A percentile compares a stretch with the other conserved stretches of the same genome.
Evolutionary conservation across 2,797 vertebrate species (phyloP).

Genomic region (Pipistrellus pygmaeus): DNA sequence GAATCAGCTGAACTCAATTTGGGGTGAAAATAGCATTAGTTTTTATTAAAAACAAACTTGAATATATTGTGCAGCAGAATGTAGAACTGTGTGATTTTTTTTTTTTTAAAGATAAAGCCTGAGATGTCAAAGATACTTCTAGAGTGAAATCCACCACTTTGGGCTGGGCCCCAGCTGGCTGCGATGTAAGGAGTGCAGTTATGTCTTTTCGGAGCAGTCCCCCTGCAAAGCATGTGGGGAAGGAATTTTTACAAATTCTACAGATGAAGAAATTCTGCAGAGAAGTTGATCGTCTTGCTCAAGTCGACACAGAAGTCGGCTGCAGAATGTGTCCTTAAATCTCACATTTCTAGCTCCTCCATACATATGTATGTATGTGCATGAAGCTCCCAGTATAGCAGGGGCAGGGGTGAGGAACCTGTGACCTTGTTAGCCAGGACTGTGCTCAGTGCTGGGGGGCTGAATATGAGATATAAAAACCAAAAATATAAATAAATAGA

Average conservation of each 20-base stretch:
- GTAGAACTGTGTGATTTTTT: background rate
- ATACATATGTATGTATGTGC: rapidly evolving
- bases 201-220: background rate
- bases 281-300: background rate
- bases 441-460: background rate
- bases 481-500: background rate
- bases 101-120: background rate
- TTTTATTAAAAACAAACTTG: conserved; percentile 59
- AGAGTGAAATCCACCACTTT: background rate
- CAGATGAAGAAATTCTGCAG: background rate
- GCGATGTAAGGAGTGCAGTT: rapidly evolving
- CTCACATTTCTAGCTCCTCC: background rate
- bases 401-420: rapidly evolving
- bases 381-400: rapidly evolving
- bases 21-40: background rate
- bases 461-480: background rate
- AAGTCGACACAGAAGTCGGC: background rate
- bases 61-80: conserved; percentile 47
- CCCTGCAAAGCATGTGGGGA: background rate
- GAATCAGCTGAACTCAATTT: background rate
- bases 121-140: conserved; percentile 61
- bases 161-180: conserved; percentile 30
- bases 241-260: background rate
- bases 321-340: background rate
- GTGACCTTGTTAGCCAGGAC: rapidly evolving